phyloP scores from a whole-genome alignment of 2,797 vertebrate genomes.

The Onychomys arenicola region DNA sequence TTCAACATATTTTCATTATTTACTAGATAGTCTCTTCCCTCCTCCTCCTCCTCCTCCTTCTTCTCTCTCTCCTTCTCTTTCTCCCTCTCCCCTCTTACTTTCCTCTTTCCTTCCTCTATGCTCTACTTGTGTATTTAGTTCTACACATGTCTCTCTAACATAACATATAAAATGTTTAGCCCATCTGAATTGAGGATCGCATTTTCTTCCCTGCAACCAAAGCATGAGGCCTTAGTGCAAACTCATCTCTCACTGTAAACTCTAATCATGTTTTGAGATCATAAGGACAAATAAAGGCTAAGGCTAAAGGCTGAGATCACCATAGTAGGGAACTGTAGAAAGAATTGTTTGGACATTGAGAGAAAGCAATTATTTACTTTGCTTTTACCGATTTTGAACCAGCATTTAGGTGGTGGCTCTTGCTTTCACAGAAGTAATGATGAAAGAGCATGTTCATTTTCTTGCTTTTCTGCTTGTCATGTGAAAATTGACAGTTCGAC shows the following conservation, averaged over 20 bases:
- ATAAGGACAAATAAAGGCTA: slow-evolving; percentile 1
- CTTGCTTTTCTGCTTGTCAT: background rate
- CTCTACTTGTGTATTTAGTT: background rate
- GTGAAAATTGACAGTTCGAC: background rate
- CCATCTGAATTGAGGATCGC: background rate
- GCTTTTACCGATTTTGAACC: background rate
- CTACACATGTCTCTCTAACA: background rate
- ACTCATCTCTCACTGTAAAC: slow-evolving; percentile 13
- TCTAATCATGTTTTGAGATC: slow-evolving; percentile 38
- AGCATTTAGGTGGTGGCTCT: too few species aligned
- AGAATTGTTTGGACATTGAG: background rate
- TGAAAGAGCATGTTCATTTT: background rate
- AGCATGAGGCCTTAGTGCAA: background rate
- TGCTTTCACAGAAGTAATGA: accelerated
- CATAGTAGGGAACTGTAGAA: background rate
- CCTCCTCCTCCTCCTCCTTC: too few species aligned
- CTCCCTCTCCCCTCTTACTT: background rate
- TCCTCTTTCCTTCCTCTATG: background rate
- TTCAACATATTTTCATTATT: background rate
- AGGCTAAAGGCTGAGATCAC: background rate
- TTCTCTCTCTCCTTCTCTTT: accelerated
- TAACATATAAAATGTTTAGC: background rate
- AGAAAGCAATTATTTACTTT: background rate
- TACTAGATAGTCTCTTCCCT: too few species aligned
- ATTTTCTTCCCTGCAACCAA: slow-evolving; percentile 66